Base-by-base conservation (phyloP, 2,113 vertebrate genomes). In the Amphilophus citrinellus region DNA sequence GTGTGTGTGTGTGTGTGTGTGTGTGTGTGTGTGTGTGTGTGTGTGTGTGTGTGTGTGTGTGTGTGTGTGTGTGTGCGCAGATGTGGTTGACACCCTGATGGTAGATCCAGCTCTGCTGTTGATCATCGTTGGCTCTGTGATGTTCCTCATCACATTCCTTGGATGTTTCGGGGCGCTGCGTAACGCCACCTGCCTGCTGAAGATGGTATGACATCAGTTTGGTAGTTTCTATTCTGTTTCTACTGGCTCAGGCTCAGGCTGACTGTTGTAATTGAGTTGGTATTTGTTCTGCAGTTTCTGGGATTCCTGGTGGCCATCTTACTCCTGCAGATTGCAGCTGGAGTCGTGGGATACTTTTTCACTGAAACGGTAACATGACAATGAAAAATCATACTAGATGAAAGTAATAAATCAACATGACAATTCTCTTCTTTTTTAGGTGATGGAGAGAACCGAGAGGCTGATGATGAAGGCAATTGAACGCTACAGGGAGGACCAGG, bases 151-250 rank as follows among this genome's bases (percentile, higher is more conserved):
- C 83, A 96, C 96, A 0, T 96, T 97, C 89, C 81, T 97, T 0
- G 97, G 97, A 2, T 97, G 97, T 82, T 95, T 91, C 3, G 97
- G 96, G 22, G 95, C 96, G 0, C 85, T 97, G 76, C 93, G 96
- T 2, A 96, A 97, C 68, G 10, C 65, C 73, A 62, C 84, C 18
- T 84, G 93, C 50, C 90, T 96, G 58, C 93, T 97, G 80, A 96
- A 95, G 88, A 90, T 71, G 87, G 90, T 94, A 92, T 0, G 42
- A 14, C 56, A 3, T 22, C 61, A 18, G 1, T 60, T n/a, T 37
- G 0, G 6, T 20, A 8, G 14, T 11, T 11, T 17, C 30, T 20
- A 0, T 50, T 8, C 20, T 2, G 44, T 1, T 73, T 18, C 7
- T 7, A 32, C 47, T 57, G 8, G 10, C 18, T 73, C 47, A 32